Evolutionary conservation across 1,140 invertebrate species (phyloP).

Genomic region (Matsumurasca onukii): DNA sequence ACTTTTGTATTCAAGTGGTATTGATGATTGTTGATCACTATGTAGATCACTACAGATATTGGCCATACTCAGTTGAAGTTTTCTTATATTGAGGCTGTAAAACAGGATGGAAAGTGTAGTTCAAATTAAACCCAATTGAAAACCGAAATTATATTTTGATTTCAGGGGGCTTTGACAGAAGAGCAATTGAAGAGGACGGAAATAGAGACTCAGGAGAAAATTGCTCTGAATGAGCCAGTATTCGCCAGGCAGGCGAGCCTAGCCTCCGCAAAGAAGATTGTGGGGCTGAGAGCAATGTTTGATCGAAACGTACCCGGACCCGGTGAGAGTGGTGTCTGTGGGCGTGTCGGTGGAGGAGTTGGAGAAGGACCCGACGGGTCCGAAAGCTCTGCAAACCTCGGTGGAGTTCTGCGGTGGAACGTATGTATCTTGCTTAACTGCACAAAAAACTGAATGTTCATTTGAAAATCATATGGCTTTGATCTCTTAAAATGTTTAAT

Average conservation of each 20-base stretch:
- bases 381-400: slow-evolving; percentile 79
- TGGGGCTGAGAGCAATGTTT: slow-evolving; percentile 96
- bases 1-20: too few species aligned
- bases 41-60: too few species aligned
- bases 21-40: too few species aligned
- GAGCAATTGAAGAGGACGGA: slow-evolving; percentile 88
- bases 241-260: slow-evolving; percentile 89
- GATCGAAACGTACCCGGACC: slow-evolving; percentile 99
- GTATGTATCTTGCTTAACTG: slow-evolving; percentile 57
- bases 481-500: too few species aligned
- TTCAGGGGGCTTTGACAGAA: slow-evolving; percentile 70
- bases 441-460: too few species aligned
- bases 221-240: slow-evolving; percentile 78
- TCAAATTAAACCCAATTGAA: too few species aligned
- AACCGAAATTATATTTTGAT: too few species aligned
- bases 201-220: slow-evolving; percentile 73
- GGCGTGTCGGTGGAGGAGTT: slow-evolving; percentile 91
- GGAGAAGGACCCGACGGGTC: slow-evolving; percentile 78
- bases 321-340: slow-evolving; percentile 94
- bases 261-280: slow-evolving; percentile 84
- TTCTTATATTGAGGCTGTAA: too few species aligned
- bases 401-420: slow-evolving; percentile 99
- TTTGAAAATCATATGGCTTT: too few species aligned
- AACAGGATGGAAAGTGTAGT: too few species aligned
- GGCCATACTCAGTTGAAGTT: too few species aligned